These are phyloP conservation scores for Drosophila quadrilineata DNA, from an alignment of 1,140 invertebrate species.

Conservation along the genomic window DNA sequence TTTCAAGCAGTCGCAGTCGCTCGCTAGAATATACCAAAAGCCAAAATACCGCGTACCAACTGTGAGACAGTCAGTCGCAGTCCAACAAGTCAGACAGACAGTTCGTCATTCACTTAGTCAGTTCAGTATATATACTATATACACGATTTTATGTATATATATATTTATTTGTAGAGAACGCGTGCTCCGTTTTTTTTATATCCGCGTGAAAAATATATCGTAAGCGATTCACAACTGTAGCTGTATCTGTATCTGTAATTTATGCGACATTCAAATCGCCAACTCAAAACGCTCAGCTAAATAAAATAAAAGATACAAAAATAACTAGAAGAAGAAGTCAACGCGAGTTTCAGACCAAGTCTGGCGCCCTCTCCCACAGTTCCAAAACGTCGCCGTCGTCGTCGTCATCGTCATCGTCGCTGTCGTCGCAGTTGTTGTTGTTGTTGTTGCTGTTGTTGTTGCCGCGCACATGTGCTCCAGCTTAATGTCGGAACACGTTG, in stretches of 20 bases:
- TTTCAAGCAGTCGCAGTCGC: conserved; percentile 74
- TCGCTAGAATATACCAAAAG: conserved; percentile 64
- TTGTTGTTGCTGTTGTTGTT: neutral
- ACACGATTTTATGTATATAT: too few relatives aligned
- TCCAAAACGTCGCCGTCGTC: neutral
- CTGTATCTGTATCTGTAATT: conserved; percentile 27
- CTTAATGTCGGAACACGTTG: conserved; percentile 66
- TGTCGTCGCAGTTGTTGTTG: neutral
- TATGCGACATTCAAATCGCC: conserved; percentile 20
- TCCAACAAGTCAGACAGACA: neutral
- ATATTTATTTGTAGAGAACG: too few relatives aligned
- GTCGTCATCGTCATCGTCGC: neutral
- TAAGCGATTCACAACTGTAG: too few relatives aligned
- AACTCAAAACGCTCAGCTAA: conserved; percentile 9
- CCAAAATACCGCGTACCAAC: conserved; percentile 22
- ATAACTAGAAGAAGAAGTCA: conserved; percentile 13
- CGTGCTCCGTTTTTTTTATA: too few relatives aligned
- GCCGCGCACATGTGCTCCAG: conserved; percentile 53
- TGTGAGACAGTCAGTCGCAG: neutral
- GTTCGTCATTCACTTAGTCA: neutral
- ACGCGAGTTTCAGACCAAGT: conserved; percentile 15
- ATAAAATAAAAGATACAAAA: too few relatives aligned
- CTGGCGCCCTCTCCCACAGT: neutral
- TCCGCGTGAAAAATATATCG: too few relatives aligned
- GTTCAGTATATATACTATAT: conserved; percentile 8